Evolutionary conservation across 1,140 invertebrate species (phyloP).

Genomic region (Aphelenchoides avenae): DNA sequence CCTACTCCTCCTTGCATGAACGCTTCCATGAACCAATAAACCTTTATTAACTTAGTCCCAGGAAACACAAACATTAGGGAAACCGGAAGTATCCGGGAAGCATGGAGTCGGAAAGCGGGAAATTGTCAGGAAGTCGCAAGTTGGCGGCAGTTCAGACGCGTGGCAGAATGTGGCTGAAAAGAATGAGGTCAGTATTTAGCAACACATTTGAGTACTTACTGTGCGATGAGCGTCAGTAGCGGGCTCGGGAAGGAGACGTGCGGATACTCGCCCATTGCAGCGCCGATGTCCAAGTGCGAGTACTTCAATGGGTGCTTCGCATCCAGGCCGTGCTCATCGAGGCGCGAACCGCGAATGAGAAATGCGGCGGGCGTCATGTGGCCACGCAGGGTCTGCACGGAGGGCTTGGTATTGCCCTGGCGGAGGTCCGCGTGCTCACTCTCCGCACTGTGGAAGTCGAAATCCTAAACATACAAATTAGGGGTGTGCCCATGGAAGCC

Average conservation of each 20-base stretch:
- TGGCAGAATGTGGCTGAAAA: constrained; percentile 11
- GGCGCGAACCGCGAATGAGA: constrained; percentile 33
- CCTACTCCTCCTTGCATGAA: too few species aligned
- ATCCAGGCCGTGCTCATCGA: constrained; percentile 37
- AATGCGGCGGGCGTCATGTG: constrained; percentile 38
- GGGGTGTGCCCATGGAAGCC: not conserved
- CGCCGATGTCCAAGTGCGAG: constrained; percentile 42
- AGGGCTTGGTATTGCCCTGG: constrained; percentile 73
- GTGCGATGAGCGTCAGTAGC: constrained; percentile 37
- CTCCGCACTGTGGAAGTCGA: constrained; percentile 71
- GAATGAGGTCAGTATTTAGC: not conserved
- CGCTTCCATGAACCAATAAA: too few species aligned
- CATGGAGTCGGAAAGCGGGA: too few species aligned
- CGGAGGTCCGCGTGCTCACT: constrained; percentile 80
- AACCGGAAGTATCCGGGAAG: too few species aligned
- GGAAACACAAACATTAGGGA: too few species aligned
- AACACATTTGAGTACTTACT: too few species aligned
- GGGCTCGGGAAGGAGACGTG: constrained; percentile 26
- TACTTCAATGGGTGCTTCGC: constrained; percentile 37
- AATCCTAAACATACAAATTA: constrained; percentile 71
- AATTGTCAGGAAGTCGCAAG: too few species aligned
- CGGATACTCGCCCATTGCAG: constrained; percentile 29
- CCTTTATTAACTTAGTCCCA: too few species aligned
- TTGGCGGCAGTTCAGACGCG: too few species aligned
- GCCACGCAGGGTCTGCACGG: constrained; percentile 59